These are phyloP conservation scores for Ageneiosus marmoratus DNA, from an alignment of 2,113 vertebrate species.

Conservation along the genomic window DNA sequence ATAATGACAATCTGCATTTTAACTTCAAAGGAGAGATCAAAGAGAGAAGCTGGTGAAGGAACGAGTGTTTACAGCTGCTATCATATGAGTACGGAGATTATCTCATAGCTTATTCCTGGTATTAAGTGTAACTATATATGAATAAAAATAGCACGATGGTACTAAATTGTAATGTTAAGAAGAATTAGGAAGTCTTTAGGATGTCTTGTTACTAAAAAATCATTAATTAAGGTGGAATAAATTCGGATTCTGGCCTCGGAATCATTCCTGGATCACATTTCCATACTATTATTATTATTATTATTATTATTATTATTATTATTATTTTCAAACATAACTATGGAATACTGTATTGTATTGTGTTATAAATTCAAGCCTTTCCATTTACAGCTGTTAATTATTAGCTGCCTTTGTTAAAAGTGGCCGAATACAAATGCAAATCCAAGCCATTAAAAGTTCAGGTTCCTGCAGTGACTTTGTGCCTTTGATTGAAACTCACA, in stretches of 20 bases:
- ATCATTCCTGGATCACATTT: background rate
- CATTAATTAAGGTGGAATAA: too few relatives aligned
- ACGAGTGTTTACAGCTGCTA: background rate
- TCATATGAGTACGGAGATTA: background rate
- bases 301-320: too few relatives aligned
- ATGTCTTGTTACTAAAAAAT: too few relatives aligned
- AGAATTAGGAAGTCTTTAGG: background rate
- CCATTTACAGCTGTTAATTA: background rate
- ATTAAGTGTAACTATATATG: background rate
- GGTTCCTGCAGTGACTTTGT: background rate
- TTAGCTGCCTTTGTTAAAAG: background rate
- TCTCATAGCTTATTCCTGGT: background rate
- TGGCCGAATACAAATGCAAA: background rate
- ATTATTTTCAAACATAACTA: background rate
- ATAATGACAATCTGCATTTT: too few relatives aligned
- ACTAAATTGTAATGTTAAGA: background rate
- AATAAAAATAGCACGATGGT: background rate
- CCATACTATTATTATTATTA: background rate
- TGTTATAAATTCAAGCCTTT: background rate
- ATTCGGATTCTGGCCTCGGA: background rate
- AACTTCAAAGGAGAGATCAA: too few relatives aligned
- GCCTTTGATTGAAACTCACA: background rate
- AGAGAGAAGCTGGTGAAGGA: background rate
- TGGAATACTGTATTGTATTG: background rate
- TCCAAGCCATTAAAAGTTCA: background rate